Evolutionary conservation across 1,140 invertebrate genomes (phyloP), one percentile per base, ranked within the genome.

Genomic region (Carcinoscorpius rotundicauda): DNA sequence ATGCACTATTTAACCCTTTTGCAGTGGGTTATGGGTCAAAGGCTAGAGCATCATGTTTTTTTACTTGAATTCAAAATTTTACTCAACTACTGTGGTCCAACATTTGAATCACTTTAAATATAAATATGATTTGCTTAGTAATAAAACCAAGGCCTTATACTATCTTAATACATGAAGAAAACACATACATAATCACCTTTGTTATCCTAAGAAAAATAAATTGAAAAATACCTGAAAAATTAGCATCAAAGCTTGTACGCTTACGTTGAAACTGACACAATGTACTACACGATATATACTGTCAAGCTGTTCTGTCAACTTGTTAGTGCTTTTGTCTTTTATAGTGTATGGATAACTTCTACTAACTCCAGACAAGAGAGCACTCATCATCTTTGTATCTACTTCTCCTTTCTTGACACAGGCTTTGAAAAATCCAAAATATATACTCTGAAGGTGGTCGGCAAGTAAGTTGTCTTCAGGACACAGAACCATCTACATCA

Each of bases 361-460:
- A 73, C 93, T 93, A 5, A 95, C 87, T 3, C 93, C 93, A 59
- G 84, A 86, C 59, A 97, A 78, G 11, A 99, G 84, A 2, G 87
- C 91, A 66, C 87, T 87, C 88, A 98, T 92, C 78, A 97, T 86
- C 72, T 90, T 86, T 57, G 86, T 89, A 72, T 97, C 89, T 1
- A 97, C 86, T 69, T 96, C 91, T 49, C 91, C 89, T 83, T 86
- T 89, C 75, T 93, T 91, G 10, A 93, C 83, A 58, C 87, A 86
- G 60, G 92, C 88, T 79, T 94, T 97, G 78, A 98, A 98, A 73
- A 98, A 93, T 0, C 88, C 85, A 74, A 98, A 94, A 76, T 97
- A 98, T n/a, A 98, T 85, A 63, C 86, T 81, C 8, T 98, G 87
- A 10, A 98, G 78, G 70, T 84, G 86, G 66, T 83, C 84, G 1